Evolutionary conservation across 2,888 invertebrate species (phyloP).

Genomic region (Noctua pronuba): DNA sequence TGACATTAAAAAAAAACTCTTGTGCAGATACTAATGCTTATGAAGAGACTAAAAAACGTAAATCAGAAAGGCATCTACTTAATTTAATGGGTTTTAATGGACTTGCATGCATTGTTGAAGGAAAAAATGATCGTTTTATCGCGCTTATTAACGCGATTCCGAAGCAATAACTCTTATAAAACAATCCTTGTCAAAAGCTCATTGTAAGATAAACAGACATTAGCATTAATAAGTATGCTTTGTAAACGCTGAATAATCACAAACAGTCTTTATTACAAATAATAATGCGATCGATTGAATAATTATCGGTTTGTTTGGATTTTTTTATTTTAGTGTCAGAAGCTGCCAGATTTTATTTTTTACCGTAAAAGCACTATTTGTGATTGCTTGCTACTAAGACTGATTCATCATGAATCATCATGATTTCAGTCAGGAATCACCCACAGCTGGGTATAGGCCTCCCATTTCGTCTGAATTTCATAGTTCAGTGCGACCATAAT

Average conservation of each 20-base stretch:
- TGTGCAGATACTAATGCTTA: not conserved
- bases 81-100: not conserved
- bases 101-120: constrained; percentile 3
- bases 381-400: not conserved
- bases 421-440: not conserved
- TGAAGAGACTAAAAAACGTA: not conserved
- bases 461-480: not conserved
- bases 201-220: constrained; percentile 43
- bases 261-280: constrained; percentile 8
- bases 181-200: constrained; percentile 50
- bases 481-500: not conserved
- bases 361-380: not conserved
- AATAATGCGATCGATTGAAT: constrained; percentile 17
- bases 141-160: constrained; percentile 20
- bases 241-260: constrained; percentile 42
- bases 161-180: constrained; percentile 52
- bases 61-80: not conserved
- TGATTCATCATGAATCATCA: not conserved
- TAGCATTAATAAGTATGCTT: constrained; percentile 37
- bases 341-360: not conserved
- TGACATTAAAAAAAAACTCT: not conserved
- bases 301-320: constrained; percentile 9
- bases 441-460: too few species aligned
- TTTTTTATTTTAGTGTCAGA: not conserved
- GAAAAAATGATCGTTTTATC: constrained; percentile 37